Evolutionary conservation across 2,888 invertebrate genomes (phyloP).

Genomic region (Xylocampa areola): DNA sequence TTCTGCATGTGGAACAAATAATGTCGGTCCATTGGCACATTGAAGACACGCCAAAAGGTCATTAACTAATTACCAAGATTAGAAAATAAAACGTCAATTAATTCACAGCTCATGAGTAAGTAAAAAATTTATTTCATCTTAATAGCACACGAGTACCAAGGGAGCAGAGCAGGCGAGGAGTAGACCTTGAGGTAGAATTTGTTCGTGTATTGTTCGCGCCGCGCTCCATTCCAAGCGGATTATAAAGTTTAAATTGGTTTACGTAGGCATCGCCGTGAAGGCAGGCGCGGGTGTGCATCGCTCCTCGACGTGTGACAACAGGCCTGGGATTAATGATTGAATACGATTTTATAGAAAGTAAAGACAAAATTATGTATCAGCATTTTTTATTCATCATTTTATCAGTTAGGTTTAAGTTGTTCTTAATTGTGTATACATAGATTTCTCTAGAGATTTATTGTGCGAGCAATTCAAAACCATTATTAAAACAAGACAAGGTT

Average conservation of each 20-base stretch:
- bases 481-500: background rate
- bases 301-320: slow-evolving; percentile 27
- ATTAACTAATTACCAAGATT: too few relatives aligned
- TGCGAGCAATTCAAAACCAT: too few relatives aligned
- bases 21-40: too few relatives aligned
- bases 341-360: slow-evolving; percentile 9
- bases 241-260: slow-evolving; percentile 71
- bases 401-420: too few relatives aligned
- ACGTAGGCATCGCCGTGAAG: slow-evolving; percentile 50
- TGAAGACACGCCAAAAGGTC: too few relatives aligned
- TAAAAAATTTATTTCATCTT: slow-evolving; percentile 36
- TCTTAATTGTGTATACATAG: too few relatives aligned
- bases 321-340: slow-evolving; percentile 6
- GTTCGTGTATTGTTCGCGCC: slow-evolving; percentile 58
- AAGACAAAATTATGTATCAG: background rate
- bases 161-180: slow-evolving; percentile 29
- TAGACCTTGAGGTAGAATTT: slow-evolving; percentile 55
- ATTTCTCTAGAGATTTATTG: too few relatives aligned
- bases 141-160: slow-evolving; percentile 21
- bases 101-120: too few relatives aligned
- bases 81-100: too few relatives aligned
- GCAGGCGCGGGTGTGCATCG: slow-evolving; percentile 48
- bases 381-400: too few relatives aligned
- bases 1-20: too few relatives aligned
- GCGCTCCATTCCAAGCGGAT: slow-evolving; percentile 57